Base-by-base conservation (phyloP, 2,888 invertebrate species). In the Polia nebulosa region DNA sequence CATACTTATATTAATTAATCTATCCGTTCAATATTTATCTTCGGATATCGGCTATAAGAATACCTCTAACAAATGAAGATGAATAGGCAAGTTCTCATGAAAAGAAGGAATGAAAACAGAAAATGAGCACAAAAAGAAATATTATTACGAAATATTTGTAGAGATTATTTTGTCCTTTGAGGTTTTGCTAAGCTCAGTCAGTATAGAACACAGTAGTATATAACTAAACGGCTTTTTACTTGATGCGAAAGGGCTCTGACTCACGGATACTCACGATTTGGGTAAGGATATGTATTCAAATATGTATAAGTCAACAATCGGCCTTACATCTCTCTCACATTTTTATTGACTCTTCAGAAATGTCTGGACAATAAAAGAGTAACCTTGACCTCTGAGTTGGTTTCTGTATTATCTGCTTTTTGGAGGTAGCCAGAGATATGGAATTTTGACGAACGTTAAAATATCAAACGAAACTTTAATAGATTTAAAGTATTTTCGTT, bases 1-100 rank as follows among this genome's bases (percentile, higher is more conserved):
- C 44, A 11, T 44, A 29, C 47, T 59, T 36, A 32, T 47, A 58
- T 56, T 71, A 57, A 61, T 78, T 71, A 71, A 78, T 57, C 22
- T 53, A 32, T 53, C 25, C 17, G 3, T 27, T 32, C n/a, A 49
- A 57, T 73, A 72, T 77, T 77, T 71, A 57, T 72, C 29, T 41
- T 47, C 56, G 57, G 47, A 29, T 45, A 41, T 47, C 39, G 36
- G 1, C 22, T 39, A 9, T 44, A 49, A 47, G 53, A 55, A 59
- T 49, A 22, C 17, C 22, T 44, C 27, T 17, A 57, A 5, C 32
- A 29, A 66, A 79, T 55, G 15, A 64, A 32, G 64, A 78, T 59
- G 78, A 78, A 74, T 63, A 41, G 39, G 44, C 44, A 41, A 39
- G 39, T 60, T 56, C 20, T 49, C 51, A 58, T 55, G 44, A 65